A percentile compares a stretch with the other conserved stretches of the same genome.
Evolutionary conservation across 2,797 vertebrate genomes (phyloP).

Genomic region (Sternarchorhynchus goeldii): DNA sequence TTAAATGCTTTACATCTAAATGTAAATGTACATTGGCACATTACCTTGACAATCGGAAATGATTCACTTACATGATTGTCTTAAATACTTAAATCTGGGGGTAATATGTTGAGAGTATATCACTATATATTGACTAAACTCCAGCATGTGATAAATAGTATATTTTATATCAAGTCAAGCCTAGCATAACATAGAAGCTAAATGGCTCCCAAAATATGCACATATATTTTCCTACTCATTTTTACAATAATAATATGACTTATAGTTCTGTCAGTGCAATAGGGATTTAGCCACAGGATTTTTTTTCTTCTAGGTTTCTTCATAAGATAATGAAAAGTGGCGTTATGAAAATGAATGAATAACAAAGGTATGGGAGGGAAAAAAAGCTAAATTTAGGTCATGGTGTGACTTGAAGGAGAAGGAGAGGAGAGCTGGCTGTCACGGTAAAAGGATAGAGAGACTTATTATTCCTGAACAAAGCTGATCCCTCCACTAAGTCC

Average conservation of each 20-base stretch:
- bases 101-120: too few species aligned
- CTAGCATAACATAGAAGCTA: slow-evolving; percentile 16
- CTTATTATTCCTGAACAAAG: slow-evolving; percentile 72
- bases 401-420: slow-evolving; percentile 42
- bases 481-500: slow-evolving; percentile 59
- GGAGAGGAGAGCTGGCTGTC: slow-evolving; percentile 57
- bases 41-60: too few species aligned
- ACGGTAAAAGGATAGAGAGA: slow-evolving; percentile 59
- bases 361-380: slow-evolving; percentile 53
- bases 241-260: slow-evolving; percentile 9
- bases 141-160: slow-evolving; percentile 16
- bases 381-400: slow-evolving; percentile 29
- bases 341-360: slow-evolving; percentile 60
- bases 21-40: too few species aligned
- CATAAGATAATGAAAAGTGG: slow-evolving; percentile 58
- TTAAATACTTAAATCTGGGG: neutral
- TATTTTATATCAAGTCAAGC: slow-evolving; percentile 1
- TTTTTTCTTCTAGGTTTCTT: slow-evolving; percentile 54
- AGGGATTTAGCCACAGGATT: slow-evolving; percentile 60
- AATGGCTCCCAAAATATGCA: slow-evolving; percentile 6
- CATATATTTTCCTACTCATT: neutral
- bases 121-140: neutral
- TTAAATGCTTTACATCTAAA: too few species aligned
- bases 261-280: slow-evolving; percentile 41
- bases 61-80: too few species aligned